Evolutionary conservation across 2,113 vertebrate species (phyloP).

Genomic region (Solea senegalensis): DNA sequence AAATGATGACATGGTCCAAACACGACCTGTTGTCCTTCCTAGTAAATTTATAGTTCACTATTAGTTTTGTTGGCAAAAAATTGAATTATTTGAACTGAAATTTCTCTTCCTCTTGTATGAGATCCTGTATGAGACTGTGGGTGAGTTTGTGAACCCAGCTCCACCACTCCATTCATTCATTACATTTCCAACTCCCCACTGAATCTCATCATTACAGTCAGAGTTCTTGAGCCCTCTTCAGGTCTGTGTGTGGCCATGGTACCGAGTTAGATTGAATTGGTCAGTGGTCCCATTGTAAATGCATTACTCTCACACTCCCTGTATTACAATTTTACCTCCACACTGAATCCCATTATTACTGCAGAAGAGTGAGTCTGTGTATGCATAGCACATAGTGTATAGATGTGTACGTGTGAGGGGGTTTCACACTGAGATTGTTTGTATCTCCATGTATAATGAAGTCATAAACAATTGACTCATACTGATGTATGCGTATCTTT

Average conservation of each 20-base stretch:
- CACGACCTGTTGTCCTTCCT: constrained; percentile 7
- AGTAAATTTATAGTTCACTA: constrained; percentile 23
- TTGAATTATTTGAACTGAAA: constrained; percentile 23
- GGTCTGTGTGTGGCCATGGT: constrained; percentile 55
- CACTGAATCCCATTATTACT: constrained; percentile 69
- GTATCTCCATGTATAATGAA: constrained; percentile 8
- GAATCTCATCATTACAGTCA: constrained; percentile 76
- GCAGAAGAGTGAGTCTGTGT: constrained; percentile 32
- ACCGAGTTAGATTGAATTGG: constrained; percentile 76
- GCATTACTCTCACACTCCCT: constrained; percentile 73
- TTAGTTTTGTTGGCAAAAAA: constrained; percentile 23
- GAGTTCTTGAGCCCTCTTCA: constrained; percentile 60
- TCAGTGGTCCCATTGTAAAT: constrained; percentile 80
- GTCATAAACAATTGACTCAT: constrained; percentile 11
- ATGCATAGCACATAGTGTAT: constrained; percentile 33
- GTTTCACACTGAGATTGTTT: constrained; percentile 4
- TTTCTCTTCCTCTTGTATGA: constrained; percentile 39
- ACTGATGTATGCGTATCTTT: background rate
- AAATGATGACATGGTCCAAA: constrained; percentile 3
- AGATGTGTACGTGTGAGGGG: constrained; percentile 22
- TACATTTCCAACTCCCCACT: constrained; percentile 70
- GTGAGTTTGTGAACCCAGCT: constrained; percentile 52
- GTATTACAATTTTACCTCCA: constrained; percentile 66
- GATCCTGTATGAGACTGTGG: constrained; percentile 43
- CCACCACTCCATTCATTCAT: constrained; percentile 61